These are phyloP conservation scores for Mobula hypostoma DNA, from an alignment of 2,113 vertebrate genomes.

Conservation along the genomic window DNA sequence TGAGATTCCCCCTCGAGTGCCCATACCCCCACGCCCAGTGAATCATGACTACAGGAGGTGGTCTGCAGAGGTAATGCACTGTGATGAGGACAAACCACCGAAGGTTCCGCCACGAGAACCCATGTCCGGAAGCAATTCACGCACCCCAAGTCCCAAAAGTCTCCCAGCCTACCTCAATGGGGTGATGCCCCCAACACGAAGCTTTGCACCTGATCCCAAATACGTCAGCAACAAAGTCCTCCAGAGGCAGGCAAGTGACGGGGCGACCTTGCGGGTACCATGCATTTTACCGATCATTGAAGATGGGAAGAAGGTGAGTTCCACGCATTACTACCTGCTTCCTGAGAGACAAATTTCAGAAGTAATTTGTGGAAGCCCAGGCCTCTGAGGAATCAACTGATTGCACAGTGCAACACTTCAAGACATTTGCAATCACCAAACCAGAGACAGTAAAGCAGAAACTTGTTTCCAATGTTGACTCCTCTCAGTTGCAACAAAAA, in stretches of 20 bases:
- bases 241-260: slow-evolving; percentile 85
- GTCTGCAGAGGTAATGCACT: slow-evolving; percentile 89
- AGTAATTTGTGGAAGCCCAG: background rate
- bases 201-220: slow-evolving; percentile 92
- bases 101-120: slow-evolving; percentile 86
- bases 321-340: slow-evolving; percentile 88
- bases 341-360: slow-evolving; percentile 64
- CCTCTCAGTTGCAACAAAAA: background rate
- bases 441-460: background rate
- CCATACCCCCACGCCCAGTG: slow-evolving; percentile 77
- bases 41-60: slow-evolving; percentile 82
- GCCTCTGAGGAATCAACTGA: background rate
- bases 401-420: background rate
- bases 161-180: slow-evolving; percentile 84
- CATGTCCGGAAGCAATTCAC: slow-evolving; percentile 67
- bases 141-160: slow-evolving; percentile 86
- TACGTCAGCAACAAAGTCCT: slow-evolving; percentile 82
- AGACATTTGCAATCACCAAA: background rate
- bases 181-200: slow-evolving; percentile 93
- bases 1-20: slow-evolving; percentile 79
- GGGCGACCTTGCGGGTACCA: slow-evolving; percentile 61
- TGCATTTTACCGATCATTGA: slow-evolving; percentile 92
- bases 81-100: slow-evolving; percentile 84
- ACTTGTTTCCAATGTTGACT: background rate
- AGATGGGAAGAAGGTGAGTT: slow-evolving; percentile 79